Evolutionary conservation across 2,797 vertebrate species (phyloP).

Genomic region (Fratercula arctica): DNA sequence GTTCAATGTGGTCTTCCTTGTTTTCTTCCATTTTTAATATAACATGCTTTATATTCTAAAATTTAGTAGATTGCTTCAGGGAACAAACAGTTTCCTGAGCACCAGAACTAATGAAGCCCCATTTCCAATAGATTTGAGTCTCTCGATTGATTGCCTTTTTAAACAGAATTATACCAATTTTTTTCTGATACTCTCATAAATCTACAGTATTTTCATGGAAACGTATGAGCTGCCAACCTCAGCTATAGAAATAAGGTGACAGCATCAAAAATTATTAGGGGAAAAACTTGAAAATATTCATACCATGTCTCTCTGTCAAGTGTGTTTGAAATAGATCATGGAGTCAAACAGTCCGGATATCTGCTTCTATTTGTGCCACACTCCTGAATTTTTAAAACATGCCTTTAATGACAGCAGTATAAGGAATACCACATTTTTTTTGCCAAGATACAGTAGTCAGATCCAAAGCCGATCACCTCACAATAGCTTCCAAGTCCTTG

Average conservation of each 20-base stretch:
- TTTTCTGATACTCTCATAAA: not conserved
- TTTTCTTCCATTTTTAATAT: not conserved
- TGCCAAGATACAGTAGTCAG: not conserved
- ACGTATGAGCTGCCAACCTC: not conserved
- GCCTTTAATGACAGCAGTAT: not conserved
- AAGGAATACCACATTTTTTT: not conserved
- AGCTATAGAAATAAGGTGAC: conserved; percentile 12
- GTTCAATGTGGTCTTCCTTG: not conserved
- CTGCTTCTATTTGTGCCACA: not conserved
- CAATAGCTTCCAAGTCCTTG: not conserved
- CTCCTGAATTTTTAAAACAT: not conserved
- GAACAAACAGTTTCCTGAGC: not conserved
- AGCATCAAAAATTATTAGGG: conserved; percentile 13
- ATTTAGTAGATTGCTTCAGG: not conserved
- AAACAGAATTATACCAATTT: not conserved
- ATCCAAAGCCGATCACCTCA: not conserved
- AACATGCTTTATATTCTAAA: not conserved
- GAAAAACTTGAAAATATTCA: not conserved
- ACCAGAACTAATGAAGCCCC: not conserved
- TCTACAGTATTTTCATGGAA: not conserved
- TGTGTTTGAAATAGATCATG: not conserved
- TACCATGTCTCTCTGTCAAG: not conserved
- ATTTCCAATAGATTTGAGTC: not conserved
- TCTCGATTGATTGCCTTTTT: not conserved
- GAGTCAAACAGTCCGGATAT: not conserved